Base-by-base conservation (phyloP, 37 sponge, comb jelly and placozoan genomes). In the Hexactinellida sp. region DNA sequence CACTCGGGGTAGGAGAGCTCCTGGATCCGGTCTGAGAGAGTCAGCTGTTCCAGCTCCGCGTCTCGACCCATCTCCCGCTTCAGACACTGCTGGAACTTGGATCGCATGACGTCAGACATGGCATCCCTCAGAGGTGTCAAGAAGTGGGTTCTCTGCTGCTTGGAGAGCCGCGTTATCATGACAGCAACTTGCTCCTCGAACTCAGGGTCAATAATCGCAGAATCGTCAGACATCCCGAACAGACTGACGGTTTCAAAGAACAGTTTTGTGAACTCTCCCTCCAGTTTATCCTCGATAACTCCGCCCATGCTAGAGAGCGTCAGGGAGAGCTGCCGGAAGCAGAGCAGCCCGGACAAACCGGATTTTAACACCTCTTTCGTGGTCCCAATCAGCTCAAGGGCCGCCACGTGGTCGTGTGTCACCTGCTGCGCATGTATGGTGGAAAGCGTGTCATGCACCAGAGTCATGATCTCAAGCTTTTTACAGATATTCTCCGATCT, bases 371-470 rank as follows among this genome's bases (percentile, higher is more conserved):
- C 93, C 23, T 95, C 94, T 51, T 98, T 94, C 0, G 99, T 95
- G 25, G 93, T 98, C 5, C 91, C 83, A 39, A 98, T 98, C 30
- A 98, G 91, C 47, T 95, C 99, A 41, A 98, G 86, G 19, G 99
- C 96, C 36, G 93, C 99, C 1, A 98, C 93, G 87, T 92, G 95
- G 84, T 98, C 99, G 23, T 91, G 91, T 24, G 90, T 90, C 0
- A 89, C 87, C 37, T 95, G 93, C 36, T 95, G 89, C n/a, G 94
- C 87, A 39, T 98, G 96, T 32, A 98, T 98, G 76, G 94, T 98
- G 36, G 96, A 94, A 38, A 94, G 99, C 32, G 99, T 95, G 86
- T 98, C 92, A 38, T 92, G 91, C 0, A 98, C 96, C 0, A 90
- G 90, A 13, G 91, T 54, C 86, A 98, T 89, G 54, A 95, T 82